A percentile compares a stretch with the other conserved stretches of the same genome.
phyloP scores from a whole-genome alignment of 2,888 invertebrate species.

The Eurytoma adleriae region DNA sequence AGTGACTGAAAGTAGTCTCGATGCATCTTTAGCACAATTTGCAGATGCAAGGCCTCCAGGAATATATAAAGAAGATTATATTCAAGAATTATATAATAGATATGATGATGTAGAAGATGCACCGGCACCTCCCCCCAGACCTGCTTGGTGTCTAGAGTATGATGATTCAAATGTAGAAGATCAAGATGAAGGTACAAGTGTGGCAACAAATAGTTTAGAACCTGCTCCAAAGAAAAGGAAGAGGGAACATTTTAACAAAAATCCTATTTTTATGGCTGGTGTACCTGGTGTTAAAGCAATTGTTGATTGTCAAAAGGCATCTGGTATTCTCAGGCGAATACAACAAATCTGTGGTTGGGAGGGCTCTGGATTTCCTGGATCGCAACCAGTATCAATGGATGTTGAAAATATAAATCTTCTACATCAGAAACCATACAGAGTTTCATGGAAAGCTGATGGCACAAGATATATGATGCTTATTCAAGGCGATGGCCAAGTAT shows the following conservation, averaged over 20 bases:
- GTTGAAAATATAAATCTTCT: constrained; percentile 86
- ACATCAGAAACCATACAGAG: constrained; percentile 90
- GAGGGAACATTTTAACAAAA: constrained; percentile 79
- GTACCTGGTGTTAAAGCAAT: constrained; percentile 88
- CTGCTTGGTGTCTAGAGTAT: constrained; percentile 90
- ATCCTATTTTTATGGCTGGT: constrained; percentile 90
- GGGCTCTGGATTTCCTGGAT: constrained; percentile 92
- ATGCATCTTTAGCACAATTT: constrained; percentile 89
- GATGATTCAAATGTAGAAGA: constrained; percentile 66
- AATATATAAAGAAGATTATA: constrained; percentile 98
- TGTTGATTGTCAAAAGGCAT: constrained; percentile 79
- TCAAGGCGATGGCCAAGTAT: constrained; percentile 89
- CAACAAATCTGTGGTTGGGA: constrained; percentile 90
- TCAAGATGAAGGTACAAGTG: constrained; percentile 62
- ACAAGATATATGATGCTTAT: constrained; percentile 98
- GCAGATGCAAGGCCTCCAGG: constrained; percentile 90
- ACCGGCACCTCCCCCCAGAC: constrained; percentile 84
- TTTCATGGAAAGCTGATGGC: constrained; percentile 99
- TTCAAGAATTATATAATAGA: constrained; percentile 93
- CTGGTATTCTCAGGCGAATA: constrained; percentile 84
- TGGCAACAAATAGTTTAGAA: constrained; percentile 38
- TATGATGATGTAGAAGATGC: constrained; percentile 82
- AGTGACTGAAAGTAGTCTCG: constrained; percentile 88
- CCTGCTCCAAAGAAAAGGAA: constrained; percentile 65
- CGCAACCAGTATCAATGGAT: constrained; percentile 98